Conservation (phyloP, 2,113 vertebrate genomes). For the Tenrec ecaudatus region DNA sequence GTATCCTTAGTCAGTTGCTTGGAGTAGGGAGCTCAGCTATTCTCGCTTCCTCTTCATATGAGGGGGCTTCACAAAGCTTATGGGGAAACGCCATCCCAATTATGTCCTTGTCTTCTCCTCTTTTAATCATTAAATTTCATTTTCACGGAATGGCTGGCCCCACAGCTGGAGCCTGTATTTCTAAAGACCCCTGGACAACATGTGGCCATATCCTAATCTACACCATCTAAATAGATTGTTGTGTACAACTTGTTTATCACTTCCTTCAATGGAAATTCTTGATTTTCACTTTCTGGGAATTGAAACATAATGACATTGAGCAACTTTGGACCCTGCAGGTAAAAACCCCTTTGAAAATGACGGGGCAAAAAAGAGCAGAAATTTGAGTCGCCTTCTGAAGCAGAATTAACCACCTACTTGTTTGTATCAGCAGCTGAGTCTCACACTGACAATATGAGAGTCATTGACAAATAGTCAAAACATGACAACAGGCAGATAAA, state of each 20-base stretch:
- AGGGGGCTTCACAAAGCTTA: too few species aligned
- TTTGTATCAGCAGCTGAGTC: not conserved
- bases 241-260: not conserved
- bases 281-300: not conserved
- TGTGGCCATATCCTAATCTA: not conserved
- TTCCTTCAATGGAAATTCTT: not conserved
- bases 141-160: not conserved
- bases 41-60: too few species aligned
- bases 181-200: not conserved
- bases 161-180: not conserved
- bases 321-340: not conserved
- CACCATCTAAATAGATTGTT: not conserved
- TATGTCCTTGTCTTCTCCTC: not conserved
- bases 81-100: not conserved
- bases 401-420: not conserved
- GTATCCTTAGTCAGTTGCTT: too few species aligned
- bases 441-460: not conserved
- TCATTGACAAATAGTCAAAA: not conserved
- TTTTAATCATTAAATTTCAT: not conserved
- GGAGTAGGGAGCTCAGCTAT: too few species aligned
- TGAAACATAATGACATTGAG: not conserved
- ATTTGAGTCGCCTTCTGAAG: not conserved
- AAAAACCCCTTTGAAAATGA: not conserved
- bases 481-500: not conserved
- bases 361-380: not conserved